phyloP scores from a whole-genome alignment of 2,888 invertebrate genomes.

The Panopea generosa region DNA sequence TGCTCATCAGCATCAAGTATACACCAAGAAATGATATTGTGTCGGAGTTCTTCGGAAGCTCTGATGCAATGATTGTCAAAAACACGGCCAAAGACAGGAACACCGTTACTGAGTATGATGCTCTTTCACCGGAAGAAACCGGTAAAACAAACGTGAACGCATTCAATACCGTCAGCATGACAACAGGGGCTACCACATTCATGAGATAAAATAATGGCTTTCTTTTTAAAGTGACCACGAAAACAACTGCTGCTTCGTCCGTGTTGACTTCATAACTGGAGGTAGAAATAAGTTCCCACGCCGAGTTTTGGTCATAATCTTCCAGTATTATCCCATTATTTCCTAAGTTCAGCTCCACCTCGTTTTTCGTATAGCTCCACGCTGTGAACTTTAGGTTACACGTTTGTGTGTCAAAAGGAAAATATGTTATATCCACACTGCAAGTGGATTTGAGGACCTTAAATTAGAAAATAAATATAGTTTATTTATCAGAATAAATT shows the following conservation, averaged over 20 bases:
- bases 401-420: conserved; percentile 28
- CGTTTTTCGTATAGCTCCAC: conserved; percentile 22
- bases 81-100: conserved; percentile 39
- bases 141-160: conserved; percentile 53
- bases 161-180: conserved; percentile 46
- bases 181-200: conserved; percentile 20
- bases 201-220: conserved; percentile 29
- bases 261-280: not conserved
- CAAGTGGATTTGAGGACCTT: conserved; percentile 34
- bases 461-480: too few relatives aligned
- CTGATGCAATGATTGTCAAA: conserved; percentile 30
- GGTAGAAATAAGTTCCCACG: conserved; percentile 14
- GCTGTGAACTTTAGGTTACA: conserved; percentile 27
- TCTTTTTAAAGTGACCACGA: conserved; percentile 15
- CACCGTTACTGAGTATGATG: conserved; percentile 31
- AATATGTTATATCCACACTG: conserved; percentile 34
- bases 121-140: conserved; percentile 28
- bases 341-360: conserved; percentile 24
- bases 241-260: conserved; percentile 28
- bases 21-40: conserved; percentile 8
- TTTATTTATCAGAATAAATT: too few relatives aligned
- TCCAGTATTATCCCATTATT: conserved; percentile 12
- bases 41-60: conserved; percentile 39
- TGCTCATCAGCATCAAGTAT: conserved; percentile 19
- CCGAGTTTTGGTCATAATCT: conserved; percentile 15